These are phyloP conservation scores for Lymantria monacha DNA, from an alignment of 2,888 invertebrate species.

Conservation along the genomic window DNA sequence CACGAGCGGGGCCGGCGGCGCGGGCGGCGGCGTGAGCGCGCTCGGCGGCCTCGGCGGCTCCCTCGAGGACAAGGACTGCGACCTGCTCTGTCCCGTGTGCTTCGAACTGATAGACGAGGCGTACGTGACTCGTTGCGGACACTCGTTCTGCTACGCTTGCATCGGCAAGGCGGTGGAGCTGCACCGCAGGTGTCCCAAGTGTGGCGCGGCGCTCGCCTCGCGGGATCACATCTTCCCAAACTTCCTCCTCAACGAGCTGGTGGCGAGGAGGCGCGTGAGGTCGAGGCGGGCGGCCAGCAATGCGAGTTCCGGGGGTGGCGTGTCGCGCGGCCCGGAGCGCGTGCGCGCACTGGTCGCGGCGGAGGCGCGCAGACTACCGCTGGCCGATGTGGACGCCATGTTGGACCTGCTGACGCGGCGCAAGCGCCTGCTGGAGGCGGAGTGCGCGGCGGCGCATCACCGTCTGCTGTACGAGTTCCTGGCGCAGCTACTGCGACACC, in stretches of 20 bases:
- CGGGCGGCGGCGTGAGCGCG: slow-evolving; percentile 54
- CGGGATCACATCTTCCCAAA: slow-evolving; percentile 92
- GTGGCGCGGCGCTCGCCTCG: slow-evolving; percentile 86
- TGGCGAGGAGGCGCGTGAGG: slow-evolving; percentile 73
- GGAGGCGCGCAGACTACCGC: slow-evolving; percentile 86
- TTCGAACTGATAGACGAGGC: slow-evolving; percentile 94
- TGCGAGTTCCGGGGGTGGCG: slow-evolving; percentile 9
- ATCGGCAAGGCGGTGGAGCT: slow-evolving; percentile 94
- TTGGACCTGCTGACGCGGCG: slow-evolving; percentile 89
- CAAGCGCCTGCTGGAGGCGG: slow-evolving; percentile 90
- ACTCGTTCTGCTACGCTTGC: slow-evolving; percentile 94
- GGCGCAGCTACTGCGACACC: slow-evolving; percentile 87
- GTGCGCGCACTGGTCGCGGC: slow-evolving; percentile 85
- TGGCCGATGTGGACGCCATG: slow-evolving; percentile 91
- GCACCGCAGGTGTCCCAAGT: slow-evolving; percentile 88
- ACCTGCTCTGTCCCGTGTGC: slow-evolving; percentile 88
- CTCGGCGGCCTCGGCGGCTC: slow-evolving; percentile 85
- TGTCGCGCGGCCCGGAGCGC: slow-evolving; percentile 15
- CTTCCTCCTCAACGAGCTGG: slow-evolving; percentile 90
- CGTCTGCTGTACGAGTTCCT: slow-evolving; percentile 92
- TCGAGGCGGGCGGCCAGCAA: slow-evolving; percentile 45
- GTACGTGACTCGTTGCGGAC: slow-evolving; percentile 95
- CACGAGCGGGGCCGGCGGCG: slow-evolving; percentile 39
- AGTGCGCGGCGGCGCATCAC: slow-evolving; percentile 90
- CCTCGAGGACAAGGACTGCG: slow-evolving; percentile 86